Evolutionary conservation across 2,888 invertebrate species (phyloP).

Genomic region (Sinotaia quadrata): DNA sequence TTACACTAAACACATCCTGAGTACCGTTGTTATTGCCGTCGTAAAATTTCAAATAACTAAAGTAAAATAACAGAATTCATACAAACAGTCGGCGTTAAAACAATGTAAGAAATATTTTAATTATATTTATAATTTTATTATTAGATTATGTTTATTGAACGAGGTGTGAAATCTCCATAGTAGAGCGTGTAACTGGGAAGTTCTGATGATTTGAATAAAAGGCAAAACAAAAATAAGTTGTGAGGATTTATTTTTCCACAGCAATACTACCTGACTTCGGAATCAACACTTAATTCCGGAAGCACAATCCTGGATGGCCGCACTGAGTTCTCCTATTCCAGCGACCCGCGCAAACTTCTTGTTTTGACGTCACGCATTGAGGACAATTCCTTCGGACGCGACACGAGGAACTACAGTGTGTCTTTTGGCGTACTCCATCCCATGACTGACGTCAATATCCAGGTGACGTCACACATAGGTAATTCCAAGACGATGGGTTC

Average conservation of each 20-base stretch:
- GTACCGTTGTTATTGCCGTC: too few relatives aligned
- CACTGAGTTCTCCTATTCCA: constrained; percentile 54
- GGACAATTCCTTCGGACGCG: constrained; percentile 28
- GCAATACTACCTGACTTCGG: constrained; percentile 43
- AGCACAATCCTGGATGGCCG: constrained; percentile 44
- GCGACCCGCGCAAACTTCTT: constrained; percentile 49
- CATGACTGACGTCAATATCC: constrained; percentile 52
- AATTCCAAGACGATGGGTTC: constrained; percentile 35
- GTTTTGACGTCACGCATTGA: constrained; percentile 43
- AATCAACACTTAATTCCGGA: constrained; percentile 37
- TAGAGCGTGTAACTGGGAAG: too few relatives aligned
- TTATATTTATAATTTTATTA: too few relatives aligned
- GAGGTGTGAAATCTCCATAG: too few relatives aligned
- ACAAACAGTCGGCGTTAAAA: too few relatives aligned
- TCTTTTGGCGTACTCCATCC: constrained; percentile 53
- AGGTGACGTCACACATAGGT: constrained; percentile 46
- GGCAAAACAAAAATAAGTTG: too few relatives aligned
- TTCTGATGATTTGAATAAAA: too few relatives aligned
- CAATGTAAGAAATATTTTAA: too few relatives aligned
- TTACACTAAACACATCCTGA: too few relatives aligned
- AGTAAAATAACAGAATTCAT: too few relatives aligned
- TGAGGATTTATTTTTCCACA: constrained; percentile 29
- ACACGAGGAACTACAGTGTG: constrained; percentile 43
- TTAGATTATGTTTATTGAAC: too few relatives aligned
- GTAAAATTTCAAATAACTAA: too few relatives aligned